phyloP scores from a whole-genome alignment of 23 tunicate species.

The Botrylloides violaceus region DNA sequence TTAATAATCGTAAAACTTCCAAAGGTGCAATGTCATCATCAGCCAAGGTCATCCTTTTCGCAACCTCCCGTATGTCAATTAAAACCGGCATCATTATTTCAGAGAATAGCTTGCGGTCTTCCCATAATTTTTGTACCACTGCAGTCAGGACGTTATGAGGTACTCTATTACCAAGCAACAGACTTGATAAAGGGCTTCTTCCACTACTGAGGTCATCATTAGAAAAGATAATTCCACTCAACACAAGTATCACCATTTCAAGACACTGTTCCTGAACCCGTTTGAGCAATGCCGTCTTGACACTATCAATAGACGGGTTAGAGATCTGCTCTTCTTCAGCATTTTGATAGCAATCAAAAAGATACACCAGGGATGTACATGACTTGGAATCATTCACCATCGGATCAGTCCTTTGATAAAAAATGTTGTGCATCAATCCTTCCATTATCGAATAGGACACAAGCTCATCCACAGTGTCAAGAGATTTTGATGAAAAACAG shows the following conservation, averaged over 20 bases:
- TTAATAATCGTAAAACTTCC: slow-evolving; percentile 20
- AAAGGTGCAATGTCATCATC: slow-evolving; percentile 25
- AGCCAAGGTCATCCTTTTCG: slow-evolving; percentile 37
- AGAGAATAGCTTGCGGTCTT: not conserved
- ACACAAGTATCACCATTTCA: not conserved
- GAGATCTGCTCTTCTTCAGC: not conserved
- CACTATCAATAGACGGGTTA: not conserved
- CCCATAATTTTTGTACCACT: not conserved
- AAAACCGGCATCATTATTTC: slow-evolving; percentile 22
- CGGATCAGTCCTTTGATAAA: not conserved
- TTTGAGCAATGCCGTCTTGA: not conserved
- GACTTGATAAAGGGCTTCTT: not conserved
- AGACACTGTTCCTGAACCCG: slow-evolving; percentile 1
- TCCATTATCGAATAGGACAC: not conserved
- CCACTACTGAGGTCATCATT: not conserved
- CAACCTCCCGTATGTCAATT: slow-evolving; percentile 32
- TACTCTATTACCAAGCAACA: not conserved
- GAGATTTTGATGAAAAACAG: not conserved
- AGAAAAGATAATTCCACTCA: not conserved
- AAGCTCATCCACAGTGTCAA: not conserved
- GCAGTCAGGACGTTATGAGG: slow-evolving; percentile 12
- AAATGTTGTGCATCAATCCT: not conserved
- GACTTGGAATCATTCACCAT: slow-evolving; percentile 4
- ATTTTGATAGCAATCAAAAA: not conserved
- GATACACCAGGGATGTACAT: not conserved